phyloP scores from a whole-genome alignment of 2,113 vertebrate species.

The Myxocyprinus asiaticus region DNA sequence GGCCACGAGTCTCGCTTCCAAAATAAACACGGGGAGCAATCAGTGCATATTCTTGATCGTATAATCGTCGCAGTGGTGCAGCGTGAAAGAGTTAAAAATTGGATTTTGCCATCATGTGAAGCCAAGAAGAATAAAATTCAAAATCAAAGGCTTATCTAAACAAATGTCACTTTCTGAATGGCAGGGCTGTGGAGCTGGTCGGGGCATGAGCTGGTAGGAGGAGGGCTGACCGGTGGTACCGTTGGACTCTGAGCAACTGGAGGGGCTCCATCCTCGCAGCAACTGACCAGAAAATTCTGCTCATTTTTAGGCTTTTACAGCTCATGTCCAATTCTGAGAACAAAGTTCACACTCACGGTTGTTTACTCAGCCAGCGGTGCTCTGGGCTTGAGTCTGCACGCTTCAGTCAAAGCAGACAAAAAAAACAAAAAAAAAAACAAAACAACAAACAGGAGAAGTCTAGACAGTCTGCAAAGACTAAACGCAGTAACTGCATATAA shows the following conservation, averaged over 20 bases:
- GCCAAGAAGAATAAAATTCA: slow-evolving; percentile 58
- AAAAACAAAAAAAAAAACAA: too few species aligned
- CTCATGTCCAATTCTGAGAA: slow-evolving; percentile 28
- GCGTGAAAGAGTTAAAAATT: slow-evolving; percentile 62
- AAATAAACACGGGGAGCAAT: slow-evolving; percentile 75
- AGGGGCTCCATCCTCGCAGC: slow-evolving; percentile 41
- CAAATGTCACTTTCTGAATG: slow-evolving; percentile 38
- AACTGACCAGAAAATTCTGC: slow-evolving; percentile 52
- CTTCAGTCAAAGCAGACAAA: too few species aligned
- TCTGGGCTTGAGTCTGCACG: too few species aligned
- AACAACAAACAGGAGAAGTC: too few species aligned
- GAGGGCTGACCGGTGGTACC: slow-evolving; percentile 3
- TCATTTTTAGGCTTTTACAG: slow-evolving; percentile 31
- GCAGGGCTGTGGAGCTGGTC: slow-evolving; percentile 13
- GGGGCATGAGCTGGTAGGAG: background rate
- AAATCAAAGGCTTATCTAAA: slow-evolving; percentile 48
- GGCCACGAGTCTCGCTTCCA: slow-evolving; percentile 62
- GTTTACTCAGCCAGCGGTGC: slow-evolving; percentile 33
- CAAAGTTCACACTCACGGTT: slow-evolving; percentile 55
- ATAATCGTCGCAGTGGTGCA: slow-evolving; percentile 69
- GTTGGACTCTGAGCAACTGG: slow-evolving; percentile 1
- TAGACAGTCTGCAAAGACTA: too few species aligned
- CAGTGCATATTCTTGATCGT: slow-evolving; percentile 64
- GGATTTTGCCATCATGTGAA: slow-evolving; percentile 47
- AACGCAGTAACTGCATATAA: too few species aligned